Evolutionary conservation across 2,797 vertebrate genomes (phyloP), one percentile per base, ranked within the genome.

Genomic region (Xyrichtys novacula): DNA sequence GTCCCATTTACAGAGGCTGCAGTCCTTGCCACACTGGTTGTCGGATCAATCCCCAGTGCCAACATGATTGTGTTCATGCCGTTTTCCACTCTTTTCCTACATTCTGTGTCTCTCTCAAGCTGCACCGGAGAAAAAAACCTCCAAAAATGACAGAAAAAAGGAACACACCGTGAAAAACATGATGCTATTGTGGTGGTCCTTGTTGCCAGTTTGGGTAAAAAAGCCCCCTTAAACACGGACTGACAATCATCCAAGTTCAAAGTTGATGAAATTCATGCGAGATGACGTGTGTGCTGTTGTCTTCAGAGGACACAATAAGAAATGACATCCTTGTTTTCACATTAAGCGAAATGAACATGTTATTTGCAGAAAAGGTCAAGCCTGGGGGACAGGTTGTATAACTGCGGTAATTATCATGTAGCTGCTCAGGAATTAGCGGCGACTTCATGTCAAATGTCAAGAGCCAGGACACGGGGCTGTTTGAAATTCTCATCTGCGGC

Each of bases 311-410:
- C 66, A 81, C 73, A 78, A 84, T 65, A 63, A 63, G 69, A 85
- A 80, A 88, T 85, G 63, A 85, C 75, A 84, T 65, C 46, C 70
- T 65, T 26, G 66, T 81, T 81, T 89, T 87, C 74, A 86, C 82
- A 80, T 86, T 83, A 81, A 75, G 71, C 60, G 52, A 76, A 76
- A 86, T 83, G 61, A 86, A 82, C 77, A 67, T 87, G 85, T 73
- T 85, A 88, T 83, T 86, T 83, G 77, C 25, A 6, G 68, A 88
- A 91, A 34, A 92, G 88, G 90, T 91, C 88, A 90, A 73, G 36
- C 63, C 65, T 78, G 0, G 32, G 46, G 81, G 88, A 88, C 60
- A 74, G 73, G 76, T 84, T 87, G 83, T 83, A 74, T 84, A 87
- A 86, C 76, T 68, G 68, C 57, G 39, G 81, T 87, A 91, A 91